These are phyloP conservation scores for Dasypolia templi DNA, from an alignment of 2,888 invertebrate genomes.

Conservation along the genomic window DNA sequence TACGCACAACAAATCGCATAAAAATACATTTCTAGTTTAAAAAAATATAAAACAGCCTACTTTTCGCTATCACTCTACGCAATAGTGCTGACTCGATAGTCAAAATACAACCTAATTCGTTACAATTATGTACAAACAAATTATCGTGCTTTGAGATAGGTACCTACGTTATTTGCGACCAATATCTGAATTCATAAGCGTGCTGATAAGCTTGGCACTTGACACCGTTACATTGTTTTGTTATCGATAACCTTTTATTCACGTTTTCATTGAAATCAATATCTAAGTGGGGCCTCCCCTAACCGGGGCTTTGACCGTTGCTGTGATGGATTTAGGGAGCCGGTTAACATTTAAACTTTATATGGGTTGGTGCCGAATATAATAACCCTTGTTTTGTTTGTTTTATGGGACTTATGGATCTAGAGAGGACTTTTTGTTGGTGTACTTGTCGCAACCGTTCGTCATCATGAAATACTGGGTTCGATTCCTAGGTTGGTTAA, in stretches of 20 bases:
- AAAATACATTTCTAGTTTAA: not conserved
- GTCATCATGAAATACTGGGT: not conserved
- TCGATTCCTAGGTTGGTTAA: not conserved
- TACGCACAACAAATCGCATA: not conserved
- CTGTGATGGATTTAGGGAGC: slow-evolving; percentile 31
- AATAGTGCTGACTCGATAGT: not conserved
- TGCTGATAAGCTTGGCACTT: slow-evolving; percentile 53
- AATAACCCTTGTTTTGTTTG: slow-evolving; percentile 9
- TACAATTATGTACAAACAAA: slow-evolving; percentile 6
- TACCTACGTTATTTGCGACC: slow-evolving; percentile 20
- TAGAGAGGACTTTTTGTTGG: not conserved
- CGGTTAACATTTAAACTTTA: slow-evolving; percentile 46
- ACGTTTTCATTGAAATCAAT: slow-evolving; percentile 42
- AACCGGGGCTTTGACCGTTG: slow-evolving; percentile 46
- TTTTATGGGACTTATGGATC: not conserved
- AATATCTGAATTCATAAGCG: slow-evolving; percentile 37
- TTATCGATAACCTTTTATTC: slow-evolving; percentile 61
- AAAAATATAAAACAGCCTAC: not conserved
- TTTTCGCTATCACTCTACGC: not conserved
- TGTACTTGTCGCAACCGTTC: too few species aligned
- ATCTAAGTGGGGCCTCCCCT: slow-evolving; percentile 47
- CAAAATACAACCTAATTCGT: slow-evolving; percentile 5
- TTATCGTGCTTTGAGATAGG: not conserved
- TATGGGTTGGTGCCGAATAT: slow-evolving; percentile 18
- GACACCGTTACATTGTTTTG: slow-evolving; percentile 55